These are phyloP conservation scores for Parapsyche elsis DNA, from an alignment of 1,140 invertebrate genomes.

Conservation along the genomic window DNA sequence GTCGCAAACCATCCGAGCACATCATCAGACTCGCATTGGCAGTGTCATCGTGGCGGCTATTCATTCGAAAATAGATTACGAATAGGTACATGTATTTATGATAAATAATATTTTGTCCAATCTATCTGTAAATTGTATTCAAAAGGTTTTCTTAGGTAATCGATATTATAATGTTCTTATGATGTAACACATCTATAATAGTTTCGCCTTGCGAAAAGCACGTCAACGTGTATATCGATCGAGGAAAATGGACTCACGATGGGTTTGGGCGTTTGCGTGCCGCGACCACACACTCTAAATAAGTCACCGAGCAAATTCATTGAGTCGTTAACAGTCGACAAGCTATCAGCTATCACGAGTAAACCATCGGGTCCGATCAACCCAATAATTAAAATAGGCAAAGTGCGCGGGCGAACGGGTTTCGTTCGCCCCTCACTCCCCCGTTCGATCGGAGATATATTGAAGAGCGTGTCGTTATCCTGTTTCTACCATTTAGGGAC, in stretches of 20 bases:
- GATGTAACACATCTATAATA: too few species aligned
- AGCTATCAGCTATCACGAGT: slow-evolving; percentile 34
- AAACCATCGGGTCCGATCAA: slow-evolving; percentile 22
- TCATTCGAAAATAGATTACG: too few species aligned
- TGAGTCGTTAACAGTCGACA: slow-evolving; percentile 8
- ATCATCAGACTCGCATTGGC: too few species aligned
- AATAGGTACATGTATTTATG: too few species aligned
- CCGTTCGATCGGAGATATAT: not conserved
- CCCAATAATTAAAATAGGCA: slow-evolving; percentile 48
- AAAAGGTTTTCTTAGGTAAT: too few species aligned
- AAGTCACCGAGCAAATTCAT: slow-evolving; percentile 7
- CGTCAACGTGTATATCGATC: not conserved
- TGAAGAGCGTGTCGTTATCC: not conserved
- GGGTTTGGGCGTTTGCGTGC: not conserved
- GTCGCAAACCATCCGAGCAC: too few species aligned
- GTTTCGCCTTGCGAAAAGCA: not conserved
- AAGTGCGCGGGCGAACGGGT: slow-evolving; percentile 45
- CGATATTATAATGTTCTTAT: too few species aligned
- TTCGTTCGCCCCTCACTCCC: slow-evolving; percentile 36
- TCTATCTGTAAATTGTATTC: too few species aligned
- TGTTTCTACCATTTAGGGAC: not conserved
- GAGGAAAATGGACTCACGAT: not conserved
- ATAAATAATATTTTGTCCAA: too few species aligned
- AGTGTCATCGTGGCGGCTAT: too few species aligned
- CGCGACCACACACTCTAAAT: slow-evolving; percentile 8